Base-by-base conservation (phyloP, 2,888 invertebrate species). In the Timema podura region DNA sequence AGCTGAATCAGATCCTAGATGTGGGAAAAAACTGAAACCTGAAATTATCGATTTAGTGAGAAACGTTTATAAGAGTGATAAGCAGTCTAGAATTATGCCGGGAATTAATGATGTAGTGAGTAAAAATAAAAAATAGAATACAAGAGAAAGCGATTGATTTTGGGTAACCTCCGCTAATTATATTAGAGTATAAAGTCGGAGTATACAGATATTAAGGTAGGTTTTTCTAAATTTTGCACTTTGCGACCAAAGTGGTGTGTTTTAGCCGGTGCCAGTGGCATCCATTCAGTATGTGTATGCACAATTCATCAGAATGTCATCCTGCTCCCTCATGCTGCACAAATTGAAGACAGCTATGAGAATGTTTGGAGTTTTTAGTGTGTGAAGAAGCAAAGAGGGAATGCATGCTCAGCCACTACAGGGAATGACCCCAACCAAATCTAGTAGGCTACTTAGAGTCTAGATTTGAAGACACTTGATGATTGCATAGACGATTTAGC, bases 191-290 rank as follows among this genome's bases (percentile, higher is more conserved):
- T 67, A 16, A 67, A 67, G 2, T 45, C n/a, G 7, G 67, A 16
- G 11, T 51, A 67, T 51, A 5, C 30, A 16, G 30, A 44, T 45
- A 15, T 54, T 54, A n/a, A 51, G 15, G 45, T 44, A 15, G 54
- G 30, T 44, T 16, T 49, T 51, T 16, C 54, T n/a, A 51, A 49
- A 67, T 51, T 44, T 51, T 51, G 15, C 51, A 30, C 67, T 48
- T 30, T 66, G 16, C 9, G 66, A 66, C 49, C 66, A 11, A 64
- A 64, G 45, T 67, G 67, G 51, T 67, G 67, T 67, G n/a, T n/a
- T n/a, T n/a, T n/a, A n/a, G n/a, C n/a, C n/a, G n/a, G n/a, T n/a
- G n/a, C n/a, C n/a, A n/a, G 67, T 67, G 51, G 47, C n/a, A 67
- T 51, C 15, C 67, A 51, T n/a, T 48, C 6, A 67, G 67, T 51